Base-by-base conservation (phyloP, 2,888 invertebrate species). In the Acleris holmiana region DNA sequence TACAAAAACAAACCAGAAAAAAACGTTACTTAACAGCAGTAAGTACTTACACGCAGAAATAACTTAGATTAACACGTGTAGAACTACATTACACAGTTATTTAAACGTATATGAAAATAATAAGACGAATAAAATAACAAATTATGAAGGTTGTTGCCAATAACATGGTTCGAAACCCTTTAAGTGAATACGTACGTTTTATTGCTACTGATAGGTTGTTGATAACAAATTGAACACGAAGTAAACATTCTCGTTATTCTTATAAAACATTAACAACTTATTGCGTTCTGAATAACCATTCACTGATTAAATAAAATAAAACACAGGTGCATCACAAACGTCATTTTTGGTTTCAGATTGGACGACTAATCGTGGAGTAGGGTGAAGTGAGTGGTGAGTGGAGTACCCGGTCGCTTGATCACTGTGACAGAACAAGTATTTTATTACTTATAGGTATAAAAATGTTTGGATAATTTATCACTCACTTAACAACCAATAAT, bases 121-220 rank as follows among this genome's bases (percentile, higher is more conserved):
- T 69, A 60, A 63, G 67, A 67, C 64, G 55, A 47, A 44, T 61
- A 64, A 58, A 61, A 66, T 61, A 71, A 73, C 75, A 75, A 75
- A 66, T 49, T 21, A 29, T 56, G 53, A 66, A 66, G 57, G 60
- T 66, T 58, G 61, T 58, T 58, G 51, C 74, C 72, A 73, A 73
- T 61, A 68, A 67, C 71, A 76, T 79, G 82, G 80, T 77, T 80
- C 68, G 84, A 88, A 86, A 83, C 84, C 84, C 67, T 78, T 77
- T 69, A 84, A 85, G 79, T 83, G 79, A 60, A 41, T 46, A 85
- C 86, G 84, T 82, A 86, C 84, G 74, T 73, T 78, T 80, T 80
- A 78, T 75, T 77, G 80, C 69, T 73, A 75, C 71, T 72, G 70
- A 73, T 76, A 69, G 44, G 55, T 55, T 69, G 68, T 64, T 46